Evolutionary conservation across 2,797 vertebrate genomes (phyloP).

Genomic region (Clarias laeviceps): DNA sequence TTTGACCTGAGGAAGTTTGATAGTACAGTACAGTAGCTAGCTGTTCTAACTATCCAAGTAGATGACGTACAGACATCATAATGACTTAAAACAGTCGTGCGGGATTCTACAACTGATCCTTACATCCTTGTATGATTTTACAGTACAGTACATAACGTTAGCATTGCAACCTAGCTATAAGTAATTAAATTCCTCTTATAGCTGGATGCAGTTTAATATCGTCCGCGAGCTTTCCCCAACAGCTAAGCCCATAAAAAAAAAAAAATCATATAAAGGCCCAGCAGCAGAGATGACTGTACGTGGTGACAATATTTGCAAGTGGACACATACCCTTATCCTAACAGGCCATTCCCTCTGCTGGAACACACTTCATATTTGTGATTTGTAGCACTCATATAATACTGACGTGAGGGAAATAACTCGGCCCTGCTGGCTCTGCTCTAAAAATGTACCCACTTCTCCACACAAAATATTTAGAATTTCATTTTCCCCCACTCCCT

Average conservation of each 20-base stretch:
- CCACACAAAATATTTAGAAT: background rate
- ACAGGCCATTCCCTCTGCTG: slow-evolving; percentile 18
- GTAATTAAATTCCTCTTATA: background rate
- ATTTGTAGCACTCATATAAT: slow-evolving; percentile 31
- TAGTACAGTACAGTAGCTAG: too few relatives aligned
- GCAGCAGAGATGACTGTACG: slow-evolving; percentile 14
- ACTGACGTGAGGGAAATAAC: slow-evolving; percentile 37
- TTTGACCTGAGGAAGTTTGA: too few relatives aligned
- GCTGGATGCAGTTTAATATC: background rate
- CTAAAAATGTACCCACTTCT: background rate
- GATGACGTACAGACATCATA: too few relatives aligned
- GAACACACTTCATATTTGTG: slow-evolving; percentile 35
- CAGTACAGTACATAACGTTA: too few relatives aligned
- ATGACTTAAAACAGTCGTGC: background rate
- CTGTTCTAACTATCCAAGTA: too few relatives aligned
- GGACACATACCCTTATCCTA: slow-evolving; percentile 23
- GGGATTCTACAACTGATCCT: background rate
- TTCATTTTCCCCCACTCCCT: background rate
- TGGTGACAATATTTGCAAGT: slow-evolving; percentile 28
- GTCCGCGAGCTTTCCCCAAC: background rate
- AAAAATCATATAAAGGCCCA: slow-evolving; percentile 13
- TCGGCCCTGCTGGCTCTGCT: background rate
- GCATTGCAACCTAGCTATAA: background rate
- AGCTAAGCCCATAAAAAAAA: background rate
- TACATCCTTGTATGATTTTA: background rate